A percentile compares a stretch with the other conserved stretches of the same genome.
Evolutionary conservation across 1,140 invertebrate species (phyloP).

Genomic region (Bathynomus jamesi): DNA sequence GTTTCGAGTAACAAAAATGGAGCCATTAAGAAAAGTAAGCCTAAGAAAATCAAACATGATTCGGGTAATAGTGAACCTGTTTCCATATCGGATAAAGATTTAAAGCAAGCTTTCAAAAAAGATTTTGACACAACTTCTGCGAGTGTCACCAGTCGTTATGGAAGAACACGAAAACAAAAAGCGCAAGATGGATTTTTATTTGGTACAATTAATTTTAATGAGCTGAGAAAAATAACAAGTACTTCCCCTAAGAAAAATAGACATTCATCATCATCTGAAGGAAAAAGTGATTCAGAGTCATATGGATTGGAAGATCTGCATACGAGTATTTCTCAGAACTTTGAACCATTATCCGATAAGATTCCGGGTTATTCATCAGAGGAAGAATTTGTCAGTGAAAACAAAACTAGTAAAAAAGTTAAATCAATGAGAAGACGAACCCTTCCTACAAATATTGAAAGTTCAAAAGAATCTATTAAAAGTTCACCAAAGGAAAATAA

Average conservation of each 20-base stretch:
- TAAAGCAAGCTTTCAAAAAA: constrained; percentile 28
- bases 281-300: not conserved
- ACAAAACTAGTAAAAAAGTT: not conserved
- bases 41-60: not conserved
- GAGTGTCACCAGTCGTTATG: constrained; percentile 20
- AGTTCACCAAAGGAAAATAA: not conserved
- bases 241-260: constrained; percentile 26
- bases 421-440: not conserved
- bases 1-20: not conserved
- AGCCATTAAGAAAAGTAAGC: not conserved
- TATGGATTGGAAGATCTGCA: too few relatives aligned
- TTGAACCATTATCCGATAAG: not conserved
- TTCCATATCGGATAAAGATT: constrained; percentile 16
- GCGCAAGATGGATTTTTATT: constrained; percentile 31
- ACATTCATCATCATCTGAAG: not conserved
- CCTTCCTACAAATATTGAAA: not conserved
- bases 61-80: not conserved
- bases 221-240: constrained; percentile 27
- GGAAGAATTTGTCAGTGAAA: not conserved
- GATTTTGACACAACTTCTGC: constrained; percentile 20
- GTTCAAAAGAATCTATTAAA: not conserved
- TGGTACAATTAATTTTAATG: constrained; percentile 32
- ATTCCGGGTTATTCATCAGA: not conserved
- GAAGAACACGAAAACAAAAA: constrained; percentile 25
- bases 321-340: not conserved